Base-by-base conservation (phyloP, 2,888 invertebrate species). In the Trichopoda pennipes region DNA sequence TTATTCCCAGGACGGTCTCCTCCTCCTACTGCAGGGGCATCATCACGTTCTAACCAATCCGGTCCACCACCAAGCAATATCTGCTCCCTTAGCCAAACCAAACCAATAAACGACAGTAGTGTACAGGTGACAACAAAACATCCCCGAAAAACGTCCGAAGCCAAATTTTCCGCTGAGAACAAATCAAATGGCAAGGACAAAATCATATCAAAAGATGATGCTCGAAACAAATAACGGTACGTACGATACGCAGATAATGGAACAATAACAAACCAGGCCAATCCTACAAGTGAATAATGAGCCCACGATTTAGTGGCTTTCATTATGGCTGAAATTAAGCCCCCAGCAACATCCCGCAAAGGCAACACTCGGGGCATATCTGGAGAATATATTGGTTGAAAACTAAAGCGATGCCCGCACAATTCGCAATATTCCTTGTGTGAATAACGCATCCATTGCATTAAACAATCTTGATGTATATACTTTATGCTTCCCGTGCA, bases 351-450 rank as follows among this genome's bases (percentile, higher is more conserved):
- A 91, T 99, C 99, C 85, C 95, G 94, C 38, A 99, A 92, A 0
- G 99, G 99, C 87, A 99, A 92, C 81, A 99, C 94, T 81, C 98
- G 94, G n/a, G 99, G 99, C 99, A 99, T 99, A 90, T 99, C 99
- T 35, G 99, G 98, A n/a, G 99, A 98, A 92, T 99, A 99, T 87
- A 99, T 99, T 35, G 99, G 99, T 88, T 98, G 98, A 89, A 99
- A 99, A 4, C 98, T 97, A 92, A 99, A 99, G 81, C 97, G 94
- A 92, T 99, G 97, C 83, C 98, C 97, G 91, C 99, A 99, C 85
- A 99, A 92, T 91, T 99, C 99, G 92, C 99, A 99, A 90, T 97
- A 98, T 91, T 99, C 99, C 92, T 99, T 99, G 86, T 98, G 94
- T 83, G 98, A 99, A 91, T 99, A 99, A 85, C 98, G 95, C 94